These are phyloP conservation scores for Penelope pileata DNA, from an alignment of 2,113 vertebrate genomes.

Conservation along the genomic window DNA sequence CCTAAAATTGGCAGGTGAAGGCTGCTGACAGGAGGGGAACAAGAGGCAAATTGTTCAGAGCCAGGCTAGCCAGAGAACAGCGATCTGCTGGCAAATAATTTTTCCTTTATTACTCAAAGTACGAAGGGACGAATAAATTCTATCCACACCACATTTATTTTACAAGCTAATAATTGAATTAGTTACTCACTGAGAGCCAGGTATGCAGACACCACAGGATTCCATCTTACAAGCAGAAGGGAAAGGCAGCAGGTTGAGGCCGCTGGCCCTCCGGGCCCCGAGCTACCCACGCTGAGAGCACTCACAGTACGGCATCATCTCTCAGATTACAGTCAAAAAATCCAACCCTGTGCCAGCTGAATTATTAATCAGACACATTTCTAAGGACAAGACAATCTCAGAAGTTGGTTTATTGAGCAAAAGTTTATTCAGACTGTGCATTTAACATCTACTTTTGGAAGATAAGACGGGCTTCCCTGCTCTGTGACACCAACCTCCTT, in stretches of 20 bases:
- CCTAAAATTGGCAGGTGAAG: background rate
- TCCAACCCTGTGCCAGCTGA: background rate
- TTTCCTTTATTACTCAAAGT: background rate
- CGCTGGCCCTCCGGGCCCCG: background rate
- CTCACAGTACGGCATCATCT: background rate
- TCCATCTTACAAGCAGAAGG: background rate
- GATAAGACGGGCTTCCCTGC: background rate
- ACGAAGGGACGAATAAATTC: background rate
- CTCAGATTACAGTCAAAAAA: background rate
- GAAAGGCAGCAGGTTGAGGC: background rate
- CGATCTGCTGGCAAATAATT: background rate
- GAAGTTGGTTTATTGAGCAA: background rate
- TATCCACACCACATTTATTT: background rate
- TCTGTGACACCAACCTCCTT: background rate
- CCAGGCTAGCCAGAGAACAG: background rate
- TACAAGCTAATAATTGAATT: background rate
- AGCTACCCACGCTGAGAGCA: accelerated
- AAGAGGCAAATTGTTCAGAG: background rate
- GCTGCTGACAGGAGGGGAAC: background rate
- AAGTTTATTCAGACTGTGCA: background rate
- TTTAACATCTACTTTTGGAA: background rate
- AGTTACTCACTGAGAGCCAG: background rate
- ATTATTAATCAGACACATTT: background rate
- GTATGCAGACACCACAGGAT: background rate
- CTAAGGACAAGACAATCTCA: background rate